phyloP scores from a whole-genome alignment of 1,140 invertebrate species.

The Chironomus tepperi region DNA sequence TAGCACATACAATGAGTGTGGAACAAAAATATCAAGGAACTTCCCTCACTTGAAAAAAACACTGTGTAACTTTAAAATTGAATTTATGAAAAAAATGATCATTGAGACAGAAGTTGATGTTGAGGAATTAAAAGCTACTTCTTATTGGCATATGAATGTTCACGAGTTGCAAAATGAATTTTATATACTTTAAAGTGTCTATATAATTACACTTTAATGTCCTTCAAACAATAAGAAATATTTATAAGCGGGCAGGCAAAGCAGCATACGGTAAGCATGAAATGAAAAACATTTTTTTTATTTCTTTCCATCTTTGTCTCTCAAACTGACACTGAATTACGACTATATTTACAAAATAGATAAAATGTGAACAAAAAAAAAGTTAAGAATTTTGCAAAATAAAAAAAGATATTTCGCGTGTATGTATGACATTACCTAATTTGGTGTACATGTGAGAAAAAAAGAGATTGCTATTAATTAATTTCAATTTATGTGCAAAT shows the following conservation, averaged over 20 bases:
- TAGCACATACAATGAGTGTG: too few relatives aligned
- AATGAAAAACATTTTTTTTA: not conserved
- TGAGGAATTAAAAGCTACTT: too few relatives aligned
- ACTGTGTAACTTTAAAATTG: too few relatives aligned
- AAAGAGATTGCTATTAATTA: too few relatives aligned
- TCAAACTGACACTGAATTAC: not conserved
- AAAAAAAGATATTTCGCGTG: not conserved
- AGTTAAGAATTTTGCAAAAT: not conserved
- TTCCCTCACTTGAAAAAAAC: too few relatives aligned
- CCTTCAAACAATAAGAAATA: constrained; percentile 13
- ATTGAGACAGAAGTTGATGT: too few relatives aligned
- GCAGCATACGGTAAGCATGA: not conserved
- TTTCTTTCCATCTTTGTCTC: not conserved
- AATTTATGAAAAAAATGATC: too few relatives aligned
- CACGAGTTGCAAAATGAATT: not conserved
- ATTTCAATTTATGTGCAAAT: too few relatives aligned
- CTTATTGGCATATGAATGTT: not conserved
- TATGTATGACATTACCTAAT: not conserved
- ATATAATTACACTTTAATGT: constrained; percentile 14
- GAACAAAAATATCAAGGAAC: too few relatives aligned
- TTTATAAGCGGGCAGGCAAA: not conserved
- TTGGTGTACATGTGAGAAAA: not conserved
- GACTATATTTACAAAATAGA: not conserved
- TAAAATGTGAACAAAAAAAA: not conserved
- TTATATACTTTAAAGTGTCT: not conserved